phyloP scores from a whole-genome alignment of 2,888 invertebrate species.

The Acleris sparsana region DNA sequence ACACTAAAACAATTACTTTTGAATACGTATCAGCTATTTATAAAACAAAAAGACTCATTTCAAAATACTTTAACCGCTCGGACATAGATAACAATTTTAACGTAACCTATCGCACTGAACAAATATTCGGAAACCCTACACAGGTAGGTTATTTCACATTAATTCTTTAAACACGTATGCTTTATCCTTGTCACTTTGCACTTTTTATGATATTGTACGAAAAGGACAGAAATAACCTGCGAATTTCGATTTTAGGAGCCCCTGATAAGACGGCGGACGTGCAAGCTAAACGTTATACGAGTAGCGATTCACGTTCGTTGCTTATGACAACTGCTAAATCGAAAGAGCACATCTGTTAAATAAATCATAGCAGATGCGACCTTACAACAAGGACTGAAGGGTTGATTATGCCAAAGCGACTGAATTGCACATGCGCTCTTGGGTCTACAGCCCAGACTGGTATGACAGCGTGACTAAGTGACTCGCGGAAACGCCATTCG shows the following conservation, averaged over 20 bases:
- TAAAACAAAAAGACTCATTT: conserved; percentile 8
- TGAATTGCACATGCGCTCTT: not conserved
- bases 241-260: no score
- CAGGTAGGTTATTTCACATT: not conserved
- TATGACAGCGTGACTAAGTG: conserved; percentile 30
- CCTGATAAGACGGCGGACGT: conserved; percentile 5
- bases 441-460: conserved; percentile 2
- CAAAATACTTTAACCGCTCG: conserved; percentile 2
- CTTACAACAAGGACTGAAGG: no score
- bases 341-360: no score
- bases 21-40: conserved; percentile 15
- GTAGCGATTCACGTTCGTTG: conserved; percentile 5
- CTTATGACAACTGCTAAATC: conserved; percentile 1
- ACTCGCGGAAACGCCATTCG: conserved; percentile 17
- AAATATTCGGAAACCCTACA: conserved; percentile 22
- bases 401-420: no score
- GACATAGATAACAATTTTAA: conserved; percentile 19
- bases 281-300: conserved; percentile 10
- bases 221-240: no score
- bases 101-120: conserved; percentile 10
- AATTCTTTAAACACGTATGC: no score
- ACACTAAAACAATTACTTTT: conserved; percentile 6
- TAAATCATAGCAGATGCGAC: no score
- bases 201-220: no score
- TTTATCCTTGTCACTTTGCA: no score